Evolutionary conservation across 2,113 vertebrate genomes (phyloP).

Genomic region (Eubucco bourcierii): DNA sequence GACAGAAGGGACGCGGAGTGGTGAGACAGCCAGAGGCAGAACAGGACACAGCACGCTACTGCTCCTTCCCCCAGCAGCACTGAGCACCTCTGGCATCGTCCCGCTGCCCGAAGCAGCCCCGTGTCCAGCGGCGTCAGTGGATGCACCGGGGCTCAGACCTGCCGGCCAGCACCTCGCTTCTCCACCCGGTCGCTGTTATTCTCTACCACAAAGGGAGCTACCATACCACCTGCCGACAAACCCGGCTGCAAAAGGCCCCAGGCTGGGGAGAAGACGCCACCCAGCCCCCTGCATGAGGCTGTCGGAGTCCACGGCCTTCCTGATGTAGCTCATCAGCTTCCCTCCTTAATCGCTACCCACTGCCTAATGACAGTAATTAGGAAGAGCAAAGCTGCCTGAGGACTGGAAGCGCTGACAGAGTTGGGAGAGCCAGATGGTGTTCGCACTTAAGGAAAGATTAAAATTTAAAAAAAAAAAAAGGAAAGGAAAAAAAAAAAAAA

Average conservation of each 20-base stretch:
- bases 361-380: slow-evolving; percentile 74
- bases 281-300: background rate
- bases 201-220: background rate
- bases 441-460: slow-evolving; percentile 53
- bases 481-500: background rate
- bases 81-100: rapidly evolving
- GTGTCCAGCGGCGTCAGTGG: background rate
- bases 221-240: background rate
- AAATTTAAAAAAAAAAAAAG: background rate
- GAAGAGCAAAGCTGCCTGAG: slow-evolving; percentile 62
- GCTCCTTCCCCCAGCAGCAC: background rate
- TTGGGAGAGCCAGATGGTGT: slow-evolving; percentile 70
- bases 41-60: background rate
- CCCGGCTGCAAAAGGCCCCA: background rate
- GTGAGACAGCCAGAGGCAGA: background rate
- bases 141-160: background rate
- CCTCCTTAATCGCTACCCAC: slow-evolving; percentile 61
- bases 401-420: slow-evolving; percentile 65
- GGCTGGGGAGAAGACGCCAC: background rate
- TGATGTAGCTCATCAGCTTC: slow-evolving; percentile 56
- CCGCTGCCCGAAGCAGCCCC: background rate
- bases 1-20: no score
- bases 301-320: slow-evolving; percentile 7
- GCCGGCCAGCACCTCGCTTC: background rate
- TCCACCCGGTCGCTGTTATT: background rate